Percentiles rank a stretch among this genome's conserved stretches.
Evolutionary conservation across 2,113 vertebrate genomes (phyloP).

Genomic region (Scolopax mira): DNA sequence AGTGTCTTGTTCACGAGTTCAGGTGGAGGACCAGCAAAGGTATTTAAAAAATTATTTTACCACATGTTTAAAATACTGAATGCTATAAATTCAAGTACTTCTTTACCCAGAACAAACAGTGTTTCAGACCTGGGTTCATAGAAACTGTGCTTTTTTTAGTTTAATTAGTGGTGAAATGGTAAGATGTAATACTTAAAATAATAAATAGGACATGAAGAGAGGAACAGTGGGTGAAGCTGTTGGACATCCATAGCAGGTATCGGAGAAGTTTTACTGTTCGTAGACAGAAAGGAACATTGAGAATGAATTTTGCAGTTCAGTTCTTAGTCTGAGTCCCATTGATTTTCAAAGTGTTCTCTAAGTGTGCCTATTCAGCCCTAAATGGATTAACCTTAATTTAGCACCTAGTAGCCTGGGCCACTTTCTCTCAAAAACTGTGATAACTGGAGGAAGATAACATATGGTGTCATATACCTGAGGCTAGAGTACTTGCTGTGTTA

Average conservation of each 20-base stretch:
- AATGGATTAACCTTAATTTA: neutral
- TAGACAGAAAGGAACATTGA: neutral
- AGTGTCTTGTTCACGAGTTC: constrained; percentile 93
- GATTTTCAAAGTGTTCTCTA: neutral
- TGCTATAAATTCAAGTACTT: neutral
- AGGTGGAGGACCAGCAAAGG: constrained; percentile 94
- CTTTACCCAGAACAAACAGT: neutral
- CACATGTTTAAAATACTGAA: neutral
- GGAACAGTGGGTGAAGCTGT: neutral
- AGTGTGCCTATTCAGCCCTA: neutral
- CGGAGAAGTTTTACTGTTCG: neutral
- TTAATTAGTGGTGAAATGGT: neutral
- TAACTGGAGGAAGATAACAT: neutral
- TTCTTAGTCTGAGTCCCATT: neutral
- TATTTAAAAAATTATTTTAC: constrained; percentile 56
- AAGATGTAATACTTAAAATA: neutral
- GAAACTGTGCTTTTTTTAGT: neutral
- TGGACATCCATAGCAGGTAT: neutral
- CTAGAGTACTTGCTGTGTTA: neutral
- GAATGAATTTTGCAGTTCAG: neutral
- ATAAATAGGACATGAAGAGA: neutral
- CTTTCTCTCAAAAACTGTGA: neutral
- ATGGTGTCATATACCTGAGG: neutral
- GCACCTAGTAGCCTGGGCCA: neutral
- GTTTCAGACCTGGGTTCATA: neutral